phyloP scores from a whole-genome alignment of 2,888 invertebrate genomes.

The Lysandra coridon region DNA sequence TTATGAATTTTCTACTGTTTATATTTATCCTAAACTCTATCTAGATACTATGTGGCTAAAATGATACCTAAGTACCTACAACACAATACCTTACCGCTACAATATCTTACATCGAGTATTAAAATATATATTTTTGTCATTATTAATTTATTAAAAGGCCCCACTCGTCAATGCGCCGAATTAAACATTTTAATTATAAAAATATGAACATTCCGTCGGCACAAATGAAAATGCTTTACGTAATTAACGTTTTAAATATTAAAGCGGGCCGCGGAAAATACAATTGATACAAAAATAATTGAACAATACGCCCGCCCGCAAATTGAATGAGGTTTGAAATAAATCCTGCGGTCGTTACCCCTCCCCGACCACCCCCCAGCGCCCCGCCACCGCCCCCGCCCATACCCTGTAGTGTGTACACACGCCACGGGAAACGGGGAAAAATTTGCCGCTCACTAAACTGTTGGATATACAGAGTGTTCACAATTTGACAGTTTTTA shows the following conservation, averaged over 20 bases:
- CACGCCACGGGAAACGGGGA: conserved; percentile 52
- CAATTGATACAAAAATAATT: conserved; percentile 65
- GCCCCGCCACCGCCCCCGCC: conserved; percentile 61
- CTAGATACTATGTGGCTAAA: too few species aligned
- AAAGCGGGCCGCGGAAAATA: conserved; percentile 56
- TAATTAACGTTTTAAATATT: conserved; percentile 47
- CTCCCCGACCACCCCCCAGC: conserved; percentile 57
- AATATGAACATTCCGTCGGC: conserved; percentile 6
- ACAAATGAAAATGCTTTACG: conserved; percentile 24
- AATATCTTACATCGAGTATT: not conserved
- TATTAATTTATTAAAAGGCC: not conserved
- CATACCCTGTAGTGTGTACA: conserved; percentile 69
- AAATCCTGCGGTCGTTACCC: conserved; percentile 74
- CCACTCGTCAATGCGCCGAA: not conserved
- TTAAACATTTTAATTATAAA: conserved; percentile 11
- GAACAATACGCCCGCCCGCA: conserved; percentile 74
- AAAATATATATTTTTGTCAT: not conserved
- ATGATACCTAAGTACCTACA: not conserved
- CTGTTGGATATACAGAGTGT: not conserved
- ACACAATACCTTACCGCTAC: not conserved
- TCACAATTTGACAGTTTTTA: not conserved
- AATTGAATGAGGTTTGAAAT: conserved; percentile 77
- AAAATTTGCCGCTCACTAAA: conserved; percentile 49
- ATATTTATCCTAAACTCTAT: too few species aligned
- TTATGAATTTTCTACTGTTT: too few species aligned